Evolutionary conservation across 2,797 vertebrate genomes (phyloP), one percentile per base, ranked within the genome.

Genomic region (Falco columbarius): DNA sequence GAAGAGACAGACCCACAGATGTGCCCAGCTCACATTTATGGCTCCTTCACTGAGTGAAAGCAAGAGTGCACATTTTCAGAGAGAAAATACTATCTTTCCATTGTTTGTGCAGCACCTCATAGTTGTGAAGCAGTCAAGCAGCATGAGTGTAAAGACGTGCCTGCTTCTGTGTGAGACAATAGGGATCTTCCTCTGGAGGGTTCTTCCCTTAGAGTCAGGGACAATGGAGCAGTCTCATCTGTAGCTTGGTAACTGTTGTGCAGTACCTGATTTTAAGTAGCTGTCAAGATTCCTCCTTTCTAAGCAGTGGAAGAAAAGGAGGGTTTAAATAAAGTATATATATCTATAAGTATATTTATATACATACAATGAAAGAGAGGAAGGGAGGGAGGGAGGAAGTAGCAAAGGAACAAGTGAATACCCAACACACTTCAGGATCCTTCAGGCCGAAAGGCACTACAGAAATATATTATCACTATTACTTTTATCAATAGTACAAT

Each of bases 381-480:
- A 42, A 34, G 40, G 19, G 46, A 71, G 46, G 26, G 22, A 79
- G n/a, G 1, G 30, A 8, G 32, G 10, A 85, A 38, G 62, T 32
- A 76, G 76, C 49, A 76, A 58, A 74, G 65, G 47, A 86, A 52
- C 38, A 81, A 3, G 8, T n/a, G 79, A 88, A 52, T 74, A 85
- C 70, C 84, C 10, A 1, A 63, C 92, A 52, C 72, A 62, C 54
- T 75, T 92, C 82, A 68, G 46, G 51, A 96, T 62, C 70, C 52
- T 93, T 85, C 91, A 89, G 49, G 66, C 85, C 95, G 77, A 93
- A 93, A 71, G 36, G 46, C 54, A 29, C 56, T 71, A 61, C 54
- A 93, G 91, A 94, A 97, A 96, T 96, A 87, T 76, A 94, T 93
- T 96, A 94, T 89, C 63, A 44, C 85, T 83, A 59, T 95, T 81